These are phyloP conservation scores for Alaudala cheleensis DNA, from an alignment of 2,113 vertebrate species.

Conservation along the genomic window DNA sequence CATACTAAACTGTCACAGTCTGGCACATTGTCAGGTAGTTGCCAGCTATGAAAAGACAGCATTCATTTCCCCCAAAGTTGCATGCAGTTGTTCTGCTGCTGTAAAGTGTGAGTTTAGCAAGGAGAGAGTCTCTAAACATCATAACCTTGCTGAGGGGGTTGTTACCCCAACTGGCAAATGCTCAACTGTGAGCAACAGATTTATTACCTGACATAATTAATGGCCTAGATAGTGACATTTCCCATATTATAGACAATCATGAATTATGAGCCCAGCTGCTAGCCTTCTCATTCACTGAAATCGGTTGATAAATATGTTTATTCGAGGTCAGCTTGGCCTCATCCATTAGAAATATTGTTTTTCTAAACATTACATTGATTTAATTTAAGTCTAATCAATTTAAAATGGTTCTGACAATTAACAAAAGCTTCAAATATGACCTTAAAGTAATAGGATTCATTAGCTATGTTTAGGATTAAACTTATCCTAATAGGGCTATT, in stretches of 20 bases:
- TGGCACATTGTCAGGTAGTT: neutral
- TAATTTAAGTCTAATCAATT: slow-evolving; percentile 99
- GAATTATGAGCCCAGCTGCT: slow-evolving; percentile 89
- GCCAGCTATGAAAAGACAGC: neutral
- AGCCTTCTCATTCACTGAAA: slow-evolving; percentile 74
- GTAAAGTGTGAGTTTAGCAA: neutral
- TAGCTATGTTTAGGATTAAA: slow-evolving; percentile 99
- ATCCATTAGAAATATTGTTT: slow-evolving; percentile 99
- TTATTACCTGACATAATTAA: slow-evolving; percentile 89
- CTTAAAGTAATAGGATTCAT: slow-evolving; percentile 96
- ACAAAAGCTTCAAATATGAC: slow-evolving; percentile 98
- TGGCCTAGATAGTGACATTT: slow-evolving; percentile 89
- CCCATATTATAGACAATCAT: slow-evolving; percentile 91
- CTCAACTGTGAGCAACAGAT: slow-evolving; percentile 73
- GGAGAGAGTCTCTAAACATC: neutral
- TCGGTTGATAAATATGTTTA: slow-evolving; percentile 91
- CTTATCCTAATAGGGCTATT: slow-evolving; percentile 99
- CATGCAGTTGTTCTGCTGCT: neutral
- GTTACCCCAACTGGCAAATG: slow-evolving; percentile 65
- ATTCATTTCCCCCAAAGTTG: neutral
- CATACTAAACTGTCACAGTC: neutral
- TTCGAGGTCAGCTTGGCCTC: slow-evolving; percentile 83
- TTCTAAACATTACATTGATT: slow-evolving; percentile 99
- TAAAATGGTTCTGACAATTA: slow-evolving; percentile 98
- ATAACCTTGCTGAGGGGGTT: slow-evolving; percentile 31